phyloP scores from a whole-genome alignment of 2,888 invertebrate genomes.

The Tetranychus piercei region DNA sequence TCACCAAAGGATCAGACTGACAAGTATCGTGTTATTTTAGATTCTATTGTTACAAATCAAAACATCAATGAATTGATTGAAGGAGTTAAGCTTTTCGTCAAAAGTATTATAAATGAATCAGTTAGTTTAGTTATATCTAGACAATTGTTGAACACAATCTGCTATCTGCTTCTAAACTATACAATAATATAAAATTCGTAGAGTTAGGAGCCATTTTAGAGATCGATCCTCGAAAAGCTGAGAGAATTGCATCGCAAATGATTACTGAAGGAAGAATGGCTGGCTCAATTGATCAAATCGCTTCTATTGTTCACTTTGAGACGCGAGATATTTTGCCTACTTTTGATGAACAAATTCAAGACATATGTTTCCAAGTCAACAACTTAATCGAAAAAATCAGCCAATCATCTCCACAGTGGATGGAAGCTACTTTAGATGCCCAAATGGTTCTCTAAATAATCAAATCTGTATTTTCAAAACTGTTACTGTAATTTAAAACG shows the following conservation, averaged over 20 bases:
- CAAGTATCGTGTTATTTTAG: conserved; percentile 43
- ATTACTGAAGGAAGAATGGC: conserved; percentile 94
- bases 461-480: too few relatives aligned
- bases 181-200: conserved; percentile 91
- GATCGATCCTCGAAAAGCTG: conserved; percentile 42
- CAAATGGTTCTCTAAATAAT: conserved; percentile 20
- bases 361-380: conserved; percentile 90
- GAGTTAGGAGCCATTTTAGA: conserved; percentile 56
- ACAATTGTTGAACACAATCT: conserved; percentile 86
- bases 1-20: conserved; percentile 88
- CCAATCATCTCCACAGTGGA: conserved; percentile 76
- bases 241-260: conserved; percentile 96
- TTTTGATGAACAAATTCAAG: conserved; percentile 96
- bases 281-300: conserved; percentile 94
- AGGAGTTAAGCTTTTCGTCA: conserved; percentile 70
- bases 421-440: conserved; percentile 53
- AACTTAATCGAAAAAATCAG: conserved; percentile 85
- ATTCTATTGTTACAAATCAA: conserved; percentile 8
- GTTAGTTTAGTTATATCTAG: conserved; percentile 92
- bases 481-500: too few relatives aligned
- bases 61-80: conserved; percentile 51
- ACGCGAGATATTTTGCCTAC: conserved; percentile 78
- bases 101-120: conserved; percentile 94
- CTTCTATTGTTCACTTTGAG: conserved; percentile 84
- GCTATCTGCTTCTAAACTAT: conserved; percentile 86